Percentiles rank a stretch among this genome's conserved stretches.
Evolutionary conservation across 2,113 vertebrate genomes (phyloP).

Genomic region (Cyanistes caeruleus): DNA sequence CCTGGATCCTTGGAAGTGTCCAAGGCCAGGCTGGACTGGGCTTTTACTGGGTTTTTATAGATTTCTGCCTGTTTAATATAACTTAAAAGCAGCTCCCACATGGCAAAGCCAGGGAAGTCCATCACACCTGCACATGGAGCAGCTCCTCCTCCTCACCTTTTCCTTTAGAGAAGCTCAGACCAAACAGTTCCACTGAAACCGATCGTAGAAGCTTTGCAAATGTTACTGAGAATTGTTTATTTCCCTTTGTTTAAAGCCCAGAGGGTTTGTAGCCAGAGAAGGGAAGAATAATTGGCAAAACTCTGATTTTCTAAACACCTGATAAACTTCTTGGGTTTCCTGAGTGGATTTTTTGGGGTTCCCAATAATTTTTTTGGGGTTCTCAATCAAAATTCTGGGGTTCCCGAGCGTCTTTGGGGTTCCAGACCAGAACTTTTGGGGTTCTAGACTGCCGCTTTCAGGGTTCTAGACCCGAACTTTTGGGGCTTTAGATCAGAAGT

Average conservation of each 20-base stretch:
- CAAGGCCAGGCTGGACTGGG: background rate
- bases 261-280: background rate
- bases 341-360: no score
- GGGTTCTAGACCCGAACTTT: no score
- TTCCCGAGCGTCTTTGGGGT: no score
- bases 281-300: background rate
- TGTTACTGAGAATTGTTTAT: background rate
- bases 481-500: no score
- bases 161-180: background rate
- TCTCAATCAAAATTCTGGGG: no score
- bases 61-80: background rate
- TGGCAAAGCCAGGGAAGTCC: accelerated
- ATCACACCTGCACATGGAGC: accelerated
- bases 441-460: no score
- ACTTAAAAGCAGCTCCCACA: background rate
- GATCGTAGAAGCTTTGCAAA: background rate
- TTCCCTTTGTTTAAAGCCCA: background rate
- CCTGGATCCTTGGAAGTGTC: background rate
- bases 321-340: background rate
- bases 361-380: no score
- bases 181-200: background rate
- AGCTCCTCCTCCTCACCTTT: background rate
- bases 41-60: accelerated
- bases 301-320: background rate
- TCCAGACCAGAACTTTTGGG: no score